Percentiles rank a stretch among this genome's conserved stretches.
These are phyloP conservation scores for Apis mellifera DNA, from an alignment of 1,140 invertebrate species.

Conservation along the genomic window DNA sequence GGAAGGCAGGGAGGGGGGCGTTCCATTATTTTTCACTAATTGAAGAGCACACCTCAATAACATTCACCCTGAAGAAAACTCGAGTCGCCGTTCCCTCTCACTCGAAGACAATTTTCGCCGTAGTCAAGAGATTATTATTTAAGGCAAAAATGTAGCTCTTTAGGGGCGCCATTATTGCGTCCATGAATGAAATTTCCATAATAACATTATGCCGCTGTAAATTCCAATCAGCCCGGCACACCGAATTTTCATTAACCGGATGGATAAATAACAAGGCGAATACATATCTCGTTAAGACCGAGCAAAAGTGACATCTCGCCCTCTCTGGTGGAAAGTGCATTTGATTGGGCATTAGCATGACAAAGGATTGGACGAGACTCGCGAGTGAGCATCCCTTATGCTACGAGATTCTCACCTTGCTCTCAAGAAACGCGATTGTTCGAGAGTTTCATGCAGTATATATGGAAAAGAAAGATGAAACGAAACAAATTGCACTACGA, in stretches of 20 bases:
- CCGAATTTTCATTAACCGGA: conserved; percentile 64
- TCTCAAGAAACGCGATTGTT: neutral
- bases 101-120: conserved; percentile 26
- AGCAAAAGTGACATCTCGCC: neutral
- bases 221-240: conserved; percentile 34
- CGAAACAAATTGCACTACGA: neutral
- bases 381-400: neutral
- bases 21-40: neutral
- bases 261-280: conserved; percentile 56
- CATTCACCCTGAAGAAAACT: neutral
- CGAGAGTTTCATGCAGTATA: neutral
- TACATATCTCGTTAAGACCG: conserved; percentile 22
- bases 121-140: conserved; percentile 25
- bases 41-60: neutral
- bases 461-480: neutral
- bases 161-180: conserved; percentile 32
- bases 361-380: conserved; percentile 51
- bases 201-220: conserved; percentile 58
- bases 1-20: neutral
- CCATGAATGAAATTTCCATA: conserved; percentile 67
- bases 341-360: conserved; percentile 70
- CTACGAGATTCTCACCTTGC: neutral
- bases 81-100: neutral
- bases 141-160: conserved; percentile 47
- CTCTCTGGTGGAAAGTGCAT: conserved; percentile 22